Evolutionary conservation across 2,888 invertebrate genomes (phyloP).

Genomic region (Peribatodes rhomboidaria): DNA sequence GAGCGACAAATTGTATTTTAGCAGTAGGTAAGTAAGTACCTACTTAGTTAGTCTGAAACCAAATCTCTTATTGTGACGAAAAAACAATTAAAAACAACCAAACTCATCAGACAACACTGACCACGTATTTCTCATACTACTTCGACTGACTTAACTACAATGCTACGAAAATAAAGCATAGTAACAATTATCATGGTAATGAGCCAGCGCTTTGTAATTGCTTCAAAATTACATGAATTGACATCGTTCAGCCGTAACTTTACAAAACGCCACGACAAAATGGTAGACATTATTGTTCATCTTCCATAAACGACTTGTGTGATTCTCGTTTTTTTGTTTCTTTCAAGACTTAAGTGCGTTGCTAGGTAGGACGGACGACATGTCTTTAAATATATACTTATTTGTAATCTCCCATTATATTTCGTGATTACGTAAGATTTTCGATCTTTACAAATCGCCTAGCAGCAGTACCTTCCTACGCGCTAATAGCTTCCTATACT

Average conservation of each 20-base stretch:
- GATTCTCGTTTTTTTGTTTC: conserved; percentile 27
- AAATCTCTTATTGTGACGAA: no score
- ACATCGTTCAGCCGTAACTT: conserved; percentile 9
- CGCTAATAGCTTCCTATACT: neutral
- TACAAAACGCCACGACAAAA: conserved; percentile 4
- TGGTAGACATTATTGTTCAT: conserved; percentile 5
- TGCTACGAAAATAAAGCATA: conserved; percentile 19
- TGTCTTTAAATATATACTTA: conserved; percentile 14
- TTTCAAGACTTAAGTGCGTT: conserved; percentile 13
- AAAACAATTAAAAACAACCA: no score
- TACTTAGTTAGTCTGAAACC: no score
- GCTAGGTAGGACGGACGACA: neutral
- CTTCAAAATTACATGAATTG: conserved; percentile 15
- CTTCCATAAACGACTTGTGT: conserved; percentile 27
- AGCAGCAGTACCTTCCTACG: neutral
- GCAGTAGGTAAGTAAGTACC: no score
- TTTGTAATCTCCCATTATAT: conserved; percentile 6
- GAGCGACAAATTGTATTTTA: no score
- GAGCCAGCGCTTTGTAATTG: neutral
- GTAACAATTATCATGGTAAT: conserved; percentile 25
- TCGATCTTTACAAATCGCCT: neutral
- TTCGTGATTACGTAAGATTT: conserved; percentile 23
- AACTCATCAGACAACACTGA: no score
- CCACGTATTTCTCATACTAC: no score
- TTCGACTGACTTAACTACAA: conserved; percentile 10